Evolutionary conservation across 1,140 invertebrate genomes (phyloP).

Genomic region (Panagrolaimus sp.): DNA sequence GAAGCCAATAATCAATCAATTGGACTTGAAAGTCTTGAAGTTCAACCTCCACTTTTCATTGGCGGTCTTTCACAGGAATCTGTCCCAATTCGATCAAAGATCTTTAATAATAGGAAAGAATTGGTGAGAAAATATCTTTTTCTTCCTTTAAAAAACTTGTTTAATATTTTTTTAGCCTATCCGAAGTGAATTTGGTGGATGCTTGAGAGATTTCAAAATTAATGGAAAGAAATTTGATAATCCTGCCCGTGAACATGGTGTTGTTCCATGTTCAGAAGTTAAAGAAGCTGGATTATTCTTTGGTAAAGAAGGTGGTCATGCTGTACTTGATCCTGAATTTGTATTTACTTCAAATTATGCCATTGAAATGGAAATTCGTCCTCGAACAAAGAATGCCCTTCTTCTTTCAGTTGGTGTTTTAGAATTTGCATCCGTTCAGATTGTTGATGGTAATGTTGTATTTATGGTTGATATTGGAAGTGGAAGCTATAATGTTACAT

Average conservation of each 20-base stretch:
- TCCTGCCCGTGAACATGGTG: constrained; percentile 63
- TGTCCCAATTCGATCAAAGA: constrained; percentile 9
- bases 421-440: constrained; percentile 78
- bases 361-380: constrained; percentile 79
- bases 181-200: constrained; percentile 73
- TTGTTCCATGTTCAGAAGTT: constrained; percentile 73
- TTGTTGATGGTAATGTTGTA: constrained; percentile 71
- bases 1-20: constrained; percentile 41
- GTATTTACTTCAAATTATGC: constrained; percentile 64
- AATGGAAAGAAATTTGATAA: constrained; percentile 67
- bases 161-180: not conserved
- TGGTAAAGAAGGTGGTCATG: constrained; percentile 68
- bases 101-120: constrained; percentile 4
- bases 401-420: constrained; percentile 69
- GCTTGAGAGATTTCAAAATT: constrained; percentile 72
- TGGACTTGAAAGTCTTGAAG: constrained; percentile 32
- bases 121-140: not conserved
- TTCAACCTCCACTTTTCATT: constrained; percentile 37
- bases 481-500: constrained; percentile 73
- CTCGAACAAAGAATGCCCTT: constrained; percentile 73
- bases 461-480: constrained; percentile 78
- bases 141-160: not conserved
- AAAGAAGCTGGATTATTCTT: constrained; percentile 85
- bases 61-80: constrained; percentile 38
- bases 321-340: constrained; percentile 65